Evolutionary conservation across 35 echinoderm and acorn worm species (phyloP).

Genomic region (Apostichopus japonicus): DNA sequence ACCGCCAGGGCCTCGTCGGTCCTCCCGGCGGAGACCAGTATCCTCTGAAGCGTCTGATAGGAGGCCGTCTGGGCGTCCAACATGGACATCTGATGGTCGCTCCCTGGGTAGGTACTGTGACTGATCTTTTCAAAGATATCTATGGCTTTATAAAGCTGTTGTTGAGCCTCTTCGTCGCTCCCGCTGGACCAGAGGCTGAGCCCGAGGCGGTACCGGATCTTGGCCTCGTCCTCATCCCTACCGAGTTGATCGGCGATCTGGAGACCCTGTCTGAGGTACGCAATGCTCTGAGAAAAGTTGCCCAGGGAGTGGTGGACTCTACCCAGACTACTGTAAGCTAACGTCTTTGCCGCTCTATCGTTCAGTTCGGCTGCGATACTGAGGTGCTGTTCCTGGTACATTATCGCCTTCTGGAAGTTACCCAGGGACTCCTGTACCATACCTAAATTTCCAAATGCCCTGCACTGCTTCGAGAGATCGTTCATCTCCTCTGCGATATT

Average conservation of each 20-base stretch:
- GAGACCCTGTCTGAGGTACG: slow-evolving; percentile 93
- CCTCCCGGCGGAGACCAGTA: slow-evolving; percentile 77
- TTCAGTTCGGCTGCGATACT: slow-evolving; percentile 98
- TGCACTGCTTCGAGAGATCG: slow-evolving; percentile 88
- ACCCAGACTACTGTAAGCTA: slow-evolving; percentile 94
- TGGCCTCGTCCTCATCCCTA: slow-evolving; percentile 94
- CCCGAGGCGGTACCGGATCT: slow-evolving; percentile 92
- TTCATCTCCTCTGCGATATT: slow-evolving; percentile 86
- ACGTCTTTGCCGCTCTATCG: slow-evolving; percentile 84
- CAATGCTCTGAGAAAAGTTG: slow-evolving; percentile 87
- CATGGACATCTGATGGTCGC: slow-evolving; percentile 84
- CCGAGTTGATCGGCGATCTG: slow-evolving; percentile 96
- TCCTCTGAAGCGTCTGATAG: slow-evolving; percentile 92
- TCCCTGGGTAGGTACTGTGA: slow-evolving; percentile 73
- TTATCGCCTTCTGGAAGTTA: slow-evolving; percentile 94
- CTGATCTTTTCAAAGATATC: slow-evolving; percentile 94
- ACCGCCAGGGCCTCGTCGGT: slow-evolving; percentile 89
- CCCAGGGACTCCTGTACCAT: slow-evolving; percentile 97
- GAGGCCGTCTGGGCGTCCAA: slow-evolving; percentile 91
- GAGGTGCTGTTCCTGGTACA: slow-evolving; percentile 99
- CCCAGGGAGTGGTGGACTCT: slow-evolving; percentile 91
- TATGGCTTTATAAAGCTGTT: slow-evolving; percentile 93
- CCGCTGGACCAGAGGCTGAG: slow-evolving; percentile 92
- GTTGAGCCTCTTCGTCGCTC: slow-evolving; percentile 88
- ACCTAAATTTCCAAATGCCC: slow-evolving; percentile 96